A percentile compares a stretch with the other conserved stretches of the same genome.
These are phyloP conservation scores for Solenopsis invicta DNA, from an alignment of 1,140 invertebrate genomes.

Conservation along the genomic window DNA sequence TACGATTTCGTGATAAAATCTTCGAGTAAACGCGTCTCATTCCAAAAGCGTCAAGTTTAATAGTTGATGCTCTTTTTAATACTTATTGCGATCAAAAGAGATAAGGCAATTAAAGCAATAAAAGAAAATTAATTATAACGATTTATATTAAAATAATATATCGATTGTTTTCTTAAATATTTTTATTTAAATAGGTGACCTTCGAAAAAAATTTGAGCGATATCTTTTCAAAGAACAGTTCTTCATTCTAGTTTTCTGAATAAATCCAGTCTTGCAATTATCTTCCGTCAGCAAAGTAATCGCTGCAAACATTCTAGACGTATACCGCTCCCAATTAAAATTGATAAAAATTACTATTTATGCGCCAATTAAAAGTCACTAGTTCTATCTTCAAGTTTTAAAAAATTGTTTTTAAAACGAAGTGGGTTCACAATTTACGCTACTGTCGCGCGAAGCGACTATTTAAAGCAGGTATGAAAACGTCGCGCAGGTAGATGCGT, in stretches of 20 bases:
- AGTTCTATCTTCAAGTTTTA: not conserved
- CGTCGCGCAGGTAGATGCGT: not conserved
- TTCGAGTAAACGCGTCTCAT: not conserved
- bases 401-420: not conserved
- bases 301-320: not conserved
- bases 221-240: not conserved
- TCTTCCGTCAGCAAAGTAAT: conserved; percentile 7
- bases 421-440: conserved; percentile 24
- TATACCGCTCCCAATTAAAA: not conserved
- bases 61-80: not conserved
- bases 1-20: not conserved
- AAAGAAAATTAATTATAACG: not conserved
- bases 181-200: not conserved
- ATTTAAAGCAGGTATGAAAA: not conserved
- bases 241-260: not conserved
- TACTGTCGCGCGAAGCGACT: conserved; percentile 5
- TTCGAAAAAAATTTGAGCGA: not conserved
- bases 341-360: conserved; percentile 15
- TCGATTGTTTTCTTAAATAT: not conserved
- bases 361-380: not conserved
- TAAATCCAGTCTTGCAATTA: not conserved
- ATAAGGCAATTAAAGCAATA: not conserved
- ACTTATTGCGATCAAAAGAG: not conserved
- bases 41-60: not conserved
- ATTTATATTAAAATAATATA: conserved; percentile 3